phyloP scores from a whole-genome alignment of 2,888 invertebrate species.

The Nomada ruficornis region DNA sequence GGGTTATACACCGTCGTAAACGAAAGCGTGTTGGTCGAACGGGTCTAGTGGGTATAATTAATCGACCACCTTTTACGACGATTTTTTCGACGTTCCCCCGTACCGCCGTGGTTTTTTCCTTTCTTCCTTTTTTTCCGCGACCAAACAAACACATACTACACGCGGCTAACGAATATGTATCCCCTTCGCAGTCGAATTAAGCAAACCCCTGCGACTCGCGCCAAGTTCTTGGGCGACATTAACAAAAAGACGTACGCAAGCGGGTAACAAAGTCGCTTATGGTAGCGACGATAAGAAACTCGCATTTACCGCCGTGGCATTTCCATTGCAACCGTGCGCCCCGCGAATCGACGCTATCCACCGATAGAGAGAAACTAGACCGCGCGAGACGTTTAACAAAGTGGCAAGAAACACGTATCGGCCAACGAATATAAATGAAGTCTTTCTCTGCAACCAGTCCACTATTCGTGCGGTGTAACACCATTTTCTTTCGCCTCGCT shows the following conservation, averaged over 20 bases:
- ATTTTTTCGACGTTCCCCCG: not conserved
- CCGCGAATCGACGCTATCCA: conserved; percentile 49
- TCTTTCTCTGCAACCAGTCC: no score
- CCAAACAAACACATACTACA: not conserved
- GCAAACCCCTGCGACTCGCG: conserved; percentile 26
- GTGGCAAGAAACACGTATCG: conserved; percentile 11
- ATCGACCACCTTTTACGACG: conserved; percentile 17
- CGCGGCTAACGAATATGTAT: conserved; percentile 2
- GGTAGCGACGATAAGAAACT: conserved; percentile 66
- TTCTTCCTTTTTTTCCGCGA: not conserved
- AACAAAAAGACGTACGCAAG: conserved; percentile 58
- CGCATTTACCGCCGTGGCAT: conserved; percentile 51
- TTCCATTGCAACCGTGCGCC: conserved; percentile 60
- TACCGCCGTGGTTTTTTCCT: not conserved
- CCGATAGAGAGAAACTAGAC: conserved; percentile 31
- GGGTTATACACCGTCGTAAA: conserved; percentile 15
- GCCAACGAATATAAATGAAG: conserved; percentile 1
- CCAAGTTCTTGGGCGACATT: conserved; percentile 57
- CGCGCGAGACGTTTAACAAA: not conserved
- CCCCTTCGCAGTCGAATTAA: conserved; percentile 15
- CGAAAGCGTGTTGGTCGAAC: conserved; percentile 42
- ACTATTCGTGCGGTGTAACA: no score
- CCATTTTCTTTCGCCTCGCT: no score
- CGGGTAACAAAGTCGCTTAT: conserved; percentile 58
- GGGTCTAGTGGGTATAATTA: conserved; percentile 31